Evolutionary conservation across 2,888 invertebrate species (phyloP).

Genomic region (Epinotia brunnichana): DNA sequence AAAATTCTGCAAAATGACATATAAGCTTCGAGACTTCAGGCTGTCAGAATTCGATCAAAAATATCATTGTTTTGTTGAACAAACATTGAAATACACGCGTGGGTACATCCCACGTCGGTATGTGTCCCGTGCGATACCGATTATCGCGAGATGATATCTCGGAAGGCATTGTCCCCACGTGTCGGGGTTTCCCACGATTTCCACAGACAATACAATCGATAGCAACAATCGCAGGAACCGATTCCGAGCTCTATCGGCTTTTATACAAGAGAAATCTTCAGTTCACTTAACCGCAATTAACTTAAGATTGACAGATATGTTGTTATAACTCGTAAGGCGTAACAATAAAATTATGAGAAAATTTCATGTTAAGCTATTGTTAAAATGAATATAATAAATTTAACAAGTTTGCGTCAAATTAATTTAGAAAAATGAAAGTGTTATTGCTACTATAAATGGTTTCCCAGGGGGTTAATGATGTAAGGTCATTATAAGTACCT

Average conservation of each 20-base stretch:
- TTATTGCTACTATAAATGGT: slow-evolving; percentile 19
- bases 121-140: slow-evolving; percentile 52
- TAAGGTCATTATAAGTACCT: slow-evolving; percentile 40
- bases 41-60: background rate
- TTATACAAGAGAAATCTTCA: slow-evolving; percentile 41
- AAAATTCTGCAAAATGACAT: too few species aligned
- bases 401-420: slow-evolving; percentile 34
- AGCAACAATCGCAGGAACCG: slow-evolving; percentile 50
- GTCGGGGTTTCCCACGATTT: slow-evolving; percentile 71
- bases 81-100: slow-evolving; percentile 20
- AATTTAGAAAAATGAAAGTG: slow-evolving; percentile 44
- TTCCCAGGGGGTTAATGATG: slow-evolving; percentile 43
- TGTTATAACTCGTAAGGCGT: slow-evolving; percentile 28
- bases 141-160: slow-evolving; percentile 46
- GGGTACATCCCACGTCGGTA: slow-evolving; percentile 35
- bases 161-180: slow-evolving; percentile 57
- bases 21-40: background rate
- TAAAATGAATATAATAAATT: slow-evolving; percentile 33
- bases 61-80: slow-evolving; percentile 12
- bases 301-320: slow-evolving; percentile 46
- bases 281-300: slow-evolving; percentile 34
- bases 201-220: slow-evolving; percentile 63
- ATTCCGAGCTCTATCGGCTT: slow-evolving; percentile 43
- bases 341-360: slow-evolving; percentile 60
- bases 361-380: slow-evolving; percentile 43